Evolutionary conservation across 2,797 vertebrate species (phyloP).

Genomic region (Delichon dasypus): DNA sequence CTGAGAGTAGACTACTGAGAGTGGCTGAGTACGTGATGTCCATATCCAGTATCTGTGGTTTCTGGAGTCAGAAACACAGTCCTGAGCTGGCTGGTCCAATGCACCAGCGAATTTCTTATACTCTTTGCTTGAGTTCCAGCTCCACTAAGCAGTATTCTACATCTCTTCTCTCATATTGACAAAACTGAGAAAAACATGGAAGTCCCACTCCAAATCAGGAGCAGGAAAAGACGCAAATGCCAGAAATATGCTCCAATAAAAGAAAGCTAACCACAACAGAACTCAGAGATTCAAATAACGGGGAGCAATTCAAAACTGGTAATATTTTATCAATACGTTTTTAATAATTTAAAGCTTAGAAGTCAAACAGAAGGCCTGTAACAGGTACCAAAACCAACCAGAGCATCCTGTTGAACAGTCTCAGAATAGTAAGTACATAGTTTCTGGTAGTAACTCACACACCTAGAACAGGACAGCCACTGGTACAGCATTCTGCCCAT

Average conservation of each 20-base stretch:
- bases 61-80: neutral
- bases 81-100: neutral
- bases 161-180: neutral
- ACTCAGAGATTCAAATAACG: neutral
- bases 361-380: neutral
- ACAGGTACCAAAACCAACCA: neutral
- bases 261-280: neutral
- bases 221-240: neutral
- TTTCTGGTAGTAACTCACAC: neutral
- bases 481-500: neutral
- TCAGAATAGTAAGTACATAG: neutral
- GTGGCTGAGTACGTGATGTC: accelerated
- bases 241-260: neutral
- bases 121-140: neutral
- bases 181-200: neutral
- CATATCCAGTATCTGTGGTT: neutral
- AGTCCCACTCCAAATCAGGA: neutral
- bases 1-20: neutral
- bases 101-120: neutral
- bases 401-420: neutral
- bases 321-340: neutral
- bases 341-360: neutral
- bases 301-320: neutral
- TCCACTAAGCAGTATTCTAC: neutral
- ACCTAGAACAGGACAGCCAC: neutral